These are phyloP conservation scores for Luidia sarsii DNA, from an alignment of 53 echinoderm and acorn worm species.

Conservation along the genomic window DNA sequence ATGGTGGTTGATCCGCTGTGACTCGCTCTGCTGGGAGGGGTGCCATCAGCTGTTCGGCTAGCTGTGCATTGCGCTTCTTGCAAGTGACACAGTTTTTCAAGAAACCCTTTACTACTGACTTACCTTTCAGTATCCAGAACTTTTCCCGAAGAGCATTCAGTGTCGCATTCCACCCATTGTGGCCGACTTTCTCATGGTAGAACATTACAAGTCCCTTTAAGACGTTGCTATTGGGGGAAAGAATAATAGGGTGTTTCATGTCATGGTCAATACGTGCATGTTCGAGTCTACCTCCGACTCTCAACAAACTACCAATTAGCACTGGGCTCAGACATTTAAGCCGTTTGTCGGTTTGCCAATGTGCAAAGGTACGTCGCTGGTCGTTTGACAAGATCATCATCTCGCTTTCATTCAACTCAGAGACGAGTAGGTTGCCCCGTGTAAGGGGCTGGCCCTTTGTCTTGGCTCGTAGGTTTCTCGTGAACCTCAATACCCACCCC, in stretches of 20 bases:
- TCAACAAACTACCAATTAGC: conserved; percentile 1
- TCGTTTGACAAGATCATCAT: conserved; percentile 6
- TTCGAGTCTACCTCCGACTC: conserved; percentile 60
- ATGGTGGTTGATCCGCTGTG: conserved; percentile 6
- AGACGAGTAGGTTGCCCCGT: conserved; percentile 10
- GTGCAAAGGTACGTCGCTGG: conserved; percentile 5
- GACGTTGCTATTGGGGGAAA: background rate
- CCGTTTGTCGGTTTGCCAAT: conserved; percentile 30
- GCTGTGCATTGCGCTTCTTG: background rate
- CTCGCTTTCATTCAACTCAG: conserved; percentile 36
- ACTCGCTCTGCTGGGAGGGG: conserved; percentile 12
- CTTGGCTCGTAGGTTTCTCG: conserved; percentile 20
- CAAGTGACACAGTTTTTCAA: conserved; percentile 42
- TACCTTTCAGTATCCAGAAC: conserved; percentile 47
- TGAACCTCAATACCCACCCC: conserved; percentile 25
- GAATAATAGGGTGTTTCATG: background rate
- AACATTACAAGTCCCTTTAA: background rate
- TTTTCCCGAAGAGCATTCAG: conserved; percentile 43
- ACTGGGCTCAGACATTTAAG: conserved; percentile 18
- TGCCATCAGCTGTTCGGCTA: conserved; percentile 12
- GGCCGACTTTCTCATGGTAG: conserved; percentile 38
- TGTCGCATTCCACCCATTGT: conserved; percentile 46
- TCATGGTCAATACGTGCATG: conserved; percentile 40
- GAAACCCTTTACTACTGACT: background rate
- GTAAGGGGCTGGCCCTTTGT: background rate